These are phyloP conservation scores for Pomatorhinus ruficollis DNA, from an alignment of 2,113 vertebrate genomes.

Conservation along the genomic window DNA sequence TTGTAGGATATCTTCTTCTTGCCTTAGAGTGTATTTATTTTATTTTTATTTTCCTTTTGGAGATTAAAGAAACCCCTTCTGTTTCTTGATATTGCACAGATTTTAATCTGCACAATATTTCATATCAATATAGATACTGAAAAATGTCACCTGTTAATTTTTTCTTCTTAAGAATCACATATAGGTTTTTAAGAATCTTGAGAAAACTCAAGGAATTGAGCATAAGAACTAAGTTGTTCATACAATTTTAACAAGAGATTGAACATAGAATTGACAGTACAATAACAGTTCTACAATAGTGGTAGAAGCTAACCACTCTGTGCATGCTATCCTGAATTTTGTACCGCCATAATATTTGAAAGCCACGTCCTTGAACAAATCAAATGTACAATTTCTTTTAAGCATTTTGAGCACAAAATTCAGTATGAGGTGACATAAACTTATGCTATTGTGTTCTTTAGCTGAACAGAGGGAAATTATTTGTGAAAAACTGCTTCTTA, in stretches of 20 bases:
- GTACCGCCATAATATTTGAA: background rate
- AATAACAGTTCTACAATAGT: background rate
- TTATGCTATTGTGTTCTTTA: background rate
- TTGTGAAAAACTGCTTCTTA: background rate
- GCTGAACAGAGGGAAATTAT: background rate
- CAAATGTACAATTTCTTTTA: background rate
- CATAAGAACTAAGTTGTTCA: background rate
- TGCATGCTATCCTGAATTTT: background rate
- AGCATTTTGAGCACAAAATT: background rate
- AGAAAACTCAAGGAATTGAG: background rate
- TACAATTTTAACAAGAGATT: background rate
- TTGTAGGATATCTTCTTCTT: background rate
- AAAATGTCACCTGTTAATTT: background rate
- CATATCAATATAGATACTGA: background rate
- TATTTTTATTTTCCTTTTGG: background rate
- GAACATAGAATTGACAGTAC: background rate
- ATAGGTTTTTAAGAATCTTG: background rate
- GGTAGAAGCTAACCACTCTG: background rate
- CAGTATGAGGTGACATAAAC: background rate
- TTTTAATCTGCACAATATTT: background rate
- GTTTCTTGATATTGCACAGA: background rate
- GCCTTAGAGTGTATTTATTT: background rate
- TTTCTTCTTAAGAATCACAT: background rate
- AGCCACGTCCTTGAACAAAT: background rate
- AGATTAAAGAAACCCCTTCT: accelerated